phyloP scores from a whole-genome alignment of 2,113 vertebrate species.

The Otus sunia region DNA sequence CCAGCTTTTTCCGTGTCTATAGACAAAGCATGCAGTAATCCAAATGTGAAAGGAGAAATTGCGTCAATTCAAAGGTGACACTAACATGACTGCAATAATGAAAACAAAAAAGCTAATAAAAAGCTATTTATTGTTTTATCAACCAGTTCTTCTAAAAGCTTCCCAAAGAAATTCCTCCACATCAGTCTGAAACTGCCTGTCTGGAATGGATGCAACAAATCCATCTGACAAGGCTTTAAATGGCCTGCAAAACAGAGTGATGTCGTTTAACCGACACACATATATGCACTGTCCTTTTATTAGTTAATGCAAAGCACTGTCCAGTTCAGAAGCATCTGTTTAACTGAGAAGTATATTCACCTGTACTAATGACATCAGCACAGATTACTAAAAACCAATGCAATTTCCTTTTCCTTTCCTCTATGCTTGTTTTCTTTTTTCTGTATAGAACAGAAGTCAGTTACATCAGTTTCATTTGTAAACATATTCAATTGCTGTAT shows the following conservation, averaged over 20 bases:
- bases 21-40: neutral
- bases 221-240: neutral
- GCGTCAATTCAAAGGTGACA: constrained; percentile 11
- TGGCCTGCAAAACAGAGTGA: neutral
- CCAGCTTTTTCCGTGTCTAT: neutral
- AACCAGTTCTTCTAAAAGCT: constrained; percentile 11
- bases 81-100: neutral
- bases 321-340: neutral
- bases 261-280: neutral
- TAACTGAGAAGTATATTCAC: neutral
- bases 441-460: neutral
- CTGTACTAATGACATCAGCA: neutral
- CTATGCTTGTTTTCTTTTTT: neutral
- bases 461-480: neutral
- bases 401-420: neutral
- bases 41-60: constrained; percentile 2
- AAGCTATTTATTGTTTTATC: constrained; percentile 40
- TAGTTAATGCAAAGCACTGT: neutral
- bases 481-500: neutral
- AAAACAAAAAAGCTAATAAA: constrained; percentile 53
- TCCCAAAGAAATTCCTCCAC: neutral
- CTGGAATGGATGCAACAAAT: neutral
- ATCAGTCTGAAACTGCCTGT: neutral
- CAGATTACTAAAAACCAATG: accelerated
- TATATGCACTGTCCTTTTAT: neutral